Percentiles rank a stretch among this genome's conserved stretches.
phyloP scores from a whole-genome alignment of 2,888 invertebrate genomes.

The Ectropis crepuscularia region DNA sequence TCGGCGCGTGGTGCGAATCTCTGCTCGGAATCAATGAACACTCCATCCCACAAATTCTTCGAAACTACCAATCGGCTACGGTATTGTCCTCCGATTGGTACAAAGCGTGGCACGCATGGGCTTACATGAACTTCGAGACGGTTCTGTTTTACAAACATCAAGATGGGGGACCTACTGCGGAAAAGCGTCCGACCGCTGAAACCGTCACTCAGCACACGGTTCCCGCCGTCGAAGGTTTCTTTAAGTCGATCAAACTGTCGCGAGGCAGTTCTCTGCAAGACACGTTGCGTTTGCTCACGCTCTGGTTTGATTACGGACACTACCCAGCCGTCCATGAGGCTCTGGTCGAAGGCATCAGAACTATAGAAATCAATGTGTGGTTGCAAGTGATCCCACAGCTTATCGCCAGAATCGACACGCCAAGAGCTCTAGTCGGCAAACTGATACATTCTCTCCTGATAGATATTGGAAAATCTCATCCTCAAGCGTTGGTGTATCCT shows the following conservation, averaged over 20 bases:
- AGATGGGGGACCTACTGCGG: slow-evolving; percentile 59
- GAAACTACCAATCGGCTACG: slow-evolving; percentile 93
- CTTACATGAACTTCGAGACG: slow-evolving; percentile 99
- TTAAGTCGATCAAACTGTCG: slow-evolving; percentile 96
- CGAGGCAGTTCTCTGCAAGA: slow-evolving; percentile 98
- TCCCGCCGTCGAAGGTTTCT: slow-evolving; percentile 97
- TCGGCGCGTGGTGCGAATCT: slow-evolving; percentile 98
- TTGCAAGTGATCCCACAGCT: slow-evolving; percentile 99
- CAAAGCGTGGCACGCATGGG: slow-evolving; percentile 99
- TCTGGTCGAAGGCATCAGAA: slow-evolving; percentile 94
- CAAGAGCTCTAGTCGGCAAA: slow-evolving; percentile 93
- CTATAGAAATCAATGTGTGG: slow-evolving; percentile 99
- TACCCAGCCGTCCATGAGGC: slow-evolving; percentile 97
- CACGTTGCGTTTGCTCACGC: slow-evolving; percentile 95
- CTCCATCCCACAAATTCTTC: slow-evolving; percentile 90
- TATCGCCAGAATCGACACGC: slow-evolving; percentile 98
- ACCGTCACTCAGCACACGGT: slow-evolving; percentile 93
- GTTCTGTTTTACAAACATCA: slow-evolving; percentile 87
- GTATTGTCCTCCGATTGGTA: slow-evolving; percentile 95
- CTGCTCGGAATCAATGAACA: slow-evolving; percentile 91
- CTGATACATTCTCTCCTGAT: slow-evolving; percentile 96
- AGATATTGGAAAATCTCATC: slow-evolving; percentile 98
- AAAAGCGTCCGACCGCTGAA: slow-evolving; percentile 58
- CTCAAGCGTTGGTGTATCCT: slow-evolving; percentile 98
- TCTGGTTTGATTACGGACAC: slow-evolving; percentile 99